Conservation (phyloP, 1,140 invertebrate genomes). For the Nixonia krombeini region DNA sequence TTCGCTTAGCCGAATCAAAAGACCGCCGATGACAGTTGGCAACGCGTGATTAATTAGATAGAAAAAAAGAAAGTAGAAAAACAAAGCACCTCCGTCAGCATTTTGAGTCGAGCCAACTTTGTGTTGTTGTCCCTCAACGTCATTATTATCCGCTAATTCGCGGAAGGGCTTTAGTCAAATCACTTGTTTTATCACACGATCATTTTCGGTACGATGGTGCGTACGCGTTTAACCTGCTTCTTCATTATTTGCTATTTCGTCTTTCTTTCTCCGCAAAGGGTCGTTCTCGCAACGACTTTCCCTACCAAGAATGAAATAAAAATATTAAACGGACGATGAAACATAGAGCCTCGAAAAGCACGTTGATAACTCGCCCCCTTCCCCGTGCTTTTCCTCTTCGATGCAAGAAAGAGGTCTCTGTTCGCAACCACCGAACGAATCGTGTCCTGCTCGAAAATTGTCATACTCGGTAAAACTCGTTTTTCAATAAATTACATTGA, state of each 20-base stretch:
- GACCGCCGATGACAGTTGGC: constrained; percentile 23
- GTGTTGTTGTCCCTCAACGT: background rate
- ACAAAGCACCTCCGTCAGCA: background rate
- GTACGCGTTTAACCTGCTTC: constrained; percentile 48
- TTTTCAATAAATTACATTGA: constrained; percentile 42
- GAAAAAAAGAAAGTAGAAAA: constrained; percentile 14
- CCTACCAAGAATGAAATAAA: background rate
- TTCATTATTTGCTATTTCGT: too few relatives aligned
- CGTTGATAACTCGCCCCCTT: too few relatives aligned
- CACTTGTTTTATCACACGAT: constrained; percentile 69
- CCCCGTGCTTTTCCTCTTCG: too few relatives aligned
- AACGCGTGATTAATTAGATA: background rate
- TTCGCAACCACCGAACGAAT: constrained; percentile 14
- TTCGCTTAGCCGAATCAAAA: constrained; percentile 63
- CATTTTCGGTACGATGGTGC: constrained; percentile 64
- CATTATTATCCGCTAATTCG: constrained; percentile 19
- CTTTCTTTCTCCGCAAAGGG: background rate
- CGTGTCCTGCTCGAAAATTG: constrained; percentile 20
- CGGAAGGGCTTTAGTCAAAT: constrained; percentile 66
- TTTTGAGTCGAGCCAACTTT: constrained; percentile 5
- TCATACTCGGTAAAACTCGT: constrained; percentile 5
- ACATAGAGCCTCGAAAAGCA: too few relatives aligned
- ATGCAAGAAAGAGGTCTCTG: too few relatives aligned
- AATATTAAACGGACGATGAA: background rate
- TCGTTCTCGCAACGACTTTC: background rate